Evolutionary conservation across 2,797 vertebrate species (phyloP).

Genomic region (Novumbra hubbsi): DNA sequence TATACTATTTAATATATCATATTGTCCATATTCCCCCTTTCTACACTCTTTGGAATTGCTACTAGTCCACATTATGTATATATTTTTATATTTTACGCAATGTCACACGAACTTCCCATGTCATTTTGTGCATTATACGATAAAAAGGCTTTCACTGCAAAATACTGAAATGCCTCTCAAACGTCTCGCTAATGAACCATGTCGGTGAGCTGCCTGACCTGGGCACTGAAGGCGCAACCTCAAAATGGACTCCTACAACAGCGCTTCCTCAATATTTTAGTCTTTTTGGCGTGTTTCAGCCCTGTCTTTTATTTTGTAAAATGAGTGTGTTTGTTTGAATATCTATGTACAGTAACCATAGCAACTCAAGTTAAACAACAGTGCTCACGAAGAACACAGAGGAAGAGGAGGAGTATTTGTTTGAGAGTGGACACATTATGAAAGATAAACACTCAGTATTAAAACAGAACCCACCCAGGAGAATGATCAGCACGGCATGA

Average conservation of each 20-base stretch:
- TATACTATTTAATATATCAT: no score
- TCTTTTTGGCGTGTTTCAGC: slow-evolving; percentile 56
- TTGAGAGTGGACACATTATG: slow-evolving; percentile 58
- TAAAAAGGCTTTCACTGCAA: no score
- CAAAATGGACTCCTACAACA: slow-evolving; percentile 45
- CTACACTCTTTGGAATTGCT: no score
- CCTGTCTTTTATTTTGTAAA: slow-evolving; percentile 41
- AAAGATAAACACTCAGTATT: slow-evolving; percentile 50
- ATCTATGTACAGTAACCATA: slow-evolving; percentile 48
- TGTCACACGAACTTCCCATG: no score
- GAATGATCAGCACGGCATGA: neutral
- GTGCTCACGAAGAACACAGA: slow-evolving; percentile 36
- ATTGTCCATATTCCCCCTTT: no score
- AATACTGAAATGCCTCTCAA: slow-evolving; percentile 55
- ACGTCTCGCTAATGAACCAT: slow-evolving; percentile 53
- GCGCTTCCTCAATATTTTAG: slow-evolving; percentile 54
- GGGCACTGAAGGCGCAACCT: slow-evolving; percentile 47
- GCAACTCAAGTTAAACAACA: slow-evolving; percentile 60
- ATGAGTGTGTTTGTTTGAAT: slow-evolving; percentile 35
- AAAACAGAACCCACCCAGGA: slow-evolving; percentile 58
- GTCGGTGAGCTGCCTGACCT: slow-evolving; percentile 65
- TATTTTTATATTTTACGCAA: no score
- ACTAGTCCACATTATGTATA: no score
- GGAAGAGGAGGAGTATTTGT: slow-evolving; percentile 36
- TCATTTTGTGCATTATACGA: no score